Evolutionary conservation across 1,140 invertebrate species (phyloP).

Genomic region (Drosophila sproati): DNA sequence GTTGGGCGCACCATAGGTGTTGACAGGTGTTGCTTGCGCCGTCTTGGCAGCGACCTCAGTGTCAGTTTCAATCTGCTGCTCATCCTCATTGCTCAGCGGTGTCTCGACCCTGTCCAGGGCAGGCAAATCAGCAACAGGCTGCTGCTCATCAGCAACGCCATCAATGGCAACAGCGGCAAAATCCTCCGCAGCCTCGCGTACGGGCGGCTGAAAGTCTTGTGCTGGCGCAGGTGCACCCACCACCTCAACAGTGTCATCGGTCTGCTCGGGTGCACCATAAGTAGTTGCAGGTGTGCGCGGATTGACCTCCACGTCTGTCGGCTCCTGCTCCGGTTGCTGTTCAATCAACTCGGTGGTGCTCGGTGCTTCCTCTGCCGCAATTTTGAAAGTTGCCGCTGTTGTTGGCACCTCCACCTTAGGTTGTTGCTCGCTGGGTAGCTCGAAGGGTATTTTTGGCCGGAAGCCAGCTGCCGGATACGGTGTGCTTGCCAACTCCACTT

Average conservation of each 20-base stretch:
- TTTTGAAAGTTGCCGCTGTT: conserved; percentile 35
- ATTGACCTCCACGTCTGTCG: conserved; percentile 30
- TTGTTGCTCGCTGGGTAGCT: conserved; percentile 64
- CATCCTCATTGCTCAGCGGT: conserved; percentile 15
- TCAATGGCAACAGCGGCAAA: conserved; percentile 59
- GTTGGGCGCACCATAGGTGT: conserved; percentile 62
- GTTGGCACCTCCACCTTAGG: conserved; percentile 56
- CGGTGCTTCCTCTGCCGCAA: conserved; percentile 40
- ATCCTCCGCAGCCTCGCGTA: conserved; percentile 70
- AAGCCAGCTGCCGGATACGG: conserved; percentile 78
- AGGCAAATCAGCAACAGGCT: conserved; percentile 83
- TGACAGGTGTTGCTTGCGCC: conserved; percentile 44
- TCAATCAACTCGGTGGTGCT: conserved; percentile 32
- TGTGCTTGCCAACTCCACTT: conserved; percentile 71
- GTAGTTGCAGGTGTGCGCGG: conserved; percentile 67
- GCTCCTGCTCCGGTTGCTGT: conserved; percentile 37
- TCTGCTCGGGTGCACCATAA: conserved; percentile 54
- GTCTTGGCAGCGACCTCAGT: conserved; percentile 30
- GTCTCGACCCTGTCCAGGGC: conserved; percentile 54
- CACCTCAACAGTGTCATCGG: conserved; percentile 63
- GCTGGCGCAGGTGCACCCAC: conserved; percentile 59
- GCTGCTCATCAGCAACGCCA: conserved; percentile 59
- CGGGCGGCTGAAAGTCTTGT: conserved; percentile 78
- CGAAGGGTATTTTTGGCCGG: conserved; percentile 69
- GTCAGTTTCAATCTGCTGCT: conserved; percentile 33